phyloP scores from a whole-genome alignment of 1,140 invertebrate species.

The Leucophenga varia region DNA sequence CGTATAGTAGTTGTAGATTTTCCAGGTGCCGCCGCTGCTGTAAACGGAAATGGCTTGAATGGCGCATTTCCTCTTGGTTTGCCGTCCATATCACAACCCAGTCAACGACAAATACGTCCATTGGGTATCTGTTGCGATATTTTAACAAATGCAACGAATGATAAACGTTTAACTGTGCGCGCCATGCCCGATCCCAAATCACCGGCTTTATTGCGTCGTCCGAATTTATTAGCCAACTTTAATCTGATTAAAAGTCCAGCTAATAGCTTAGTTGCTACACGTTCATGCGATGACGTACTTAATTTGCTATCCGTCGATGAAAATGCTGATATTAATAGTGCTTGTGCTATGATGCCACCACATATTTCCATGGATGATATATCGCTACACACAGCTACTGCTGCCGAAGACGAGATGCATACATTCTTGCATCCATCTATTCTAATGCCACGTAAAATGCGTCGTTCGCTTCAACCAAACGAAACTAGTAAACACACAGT shows the following conservation, averaged over 20 bases:
- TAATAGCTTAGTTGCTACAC: conserved; percentile 34
- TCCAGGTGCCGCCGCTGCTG: conserved; percentile 54
- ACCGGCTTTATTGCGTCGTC: conserved; percentile 24
- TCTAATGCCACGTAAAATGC: conserved; percentile 22
- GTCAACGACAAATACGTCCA: conserved; percentile 18
- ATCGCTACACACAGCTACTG: conserved; percentile 35
- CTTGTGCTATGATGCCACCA: conserved; percentile 22
- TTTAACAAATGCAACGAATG: conserved; percentile 11
- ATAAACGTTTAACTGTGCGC: conserved; percentile 59
- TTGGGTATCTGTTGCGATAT: conserved; percentile 31
- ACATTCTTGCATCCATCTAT: conserved; percentile 40
- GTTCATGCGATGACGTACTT: conserved; percentile 49
- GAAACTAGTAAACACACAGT: background rate
- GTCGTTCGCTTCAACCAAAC: conserved; percentile 25
- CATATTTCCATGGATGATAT: conserved; percentile 41
- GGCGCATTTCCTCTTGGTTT: conserved; percentile 6
- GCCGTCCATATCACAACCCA: conserved; percentile 5
- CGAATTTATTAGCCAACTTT: conserved; percentile 42
- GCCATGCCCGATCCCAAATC: conserved; percentile 56
- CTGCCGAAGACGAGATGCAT: conserved; percentile 39
- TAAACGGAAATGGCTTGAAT: background rate
- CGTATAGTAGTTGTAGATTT: conserved; percentile 80
- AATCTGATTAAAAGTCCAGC: conserved; percentile 46
- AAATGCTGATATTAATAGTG: conserved; percentile 14
- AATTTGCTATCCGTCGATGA: conserved; percentile 19